These are phyloP conservation scores for Ageneiosus marmoratus DNA, from an alignment of 2,113 vertebrate species.

Conservation along the genomic window DNA sequence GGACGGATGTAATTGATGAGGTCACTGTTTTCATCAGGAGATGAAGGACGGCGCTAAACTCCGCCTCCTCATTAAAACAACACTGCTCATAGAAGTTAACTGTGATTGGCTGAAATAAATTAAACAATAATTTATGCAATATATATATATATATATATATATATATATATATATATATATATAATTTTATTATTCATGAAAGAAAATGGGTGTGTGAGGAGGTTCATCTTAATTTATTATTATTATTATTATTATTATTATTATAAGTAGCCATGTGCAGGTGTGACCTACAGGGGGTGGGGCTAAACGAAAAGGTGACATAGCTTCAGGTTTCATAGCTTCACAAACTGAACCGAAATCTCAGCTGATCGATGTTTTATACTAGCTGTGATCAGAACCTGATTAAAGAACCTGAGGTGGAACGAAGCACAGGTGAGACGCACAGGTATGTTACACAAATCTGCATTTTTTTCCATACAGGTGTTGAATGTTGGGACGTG, in stretches of 20 bases:
- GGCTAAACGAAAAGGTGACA: background rate
- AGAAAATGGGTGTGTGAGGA: background rate
- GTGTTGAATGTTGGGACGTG: background rate
- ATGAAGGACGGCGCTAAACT: background rate
- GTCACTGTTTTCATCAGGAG: too few relatives aligned
- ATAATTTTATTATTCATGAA: background rate
- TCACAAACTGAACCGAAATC: background rate
- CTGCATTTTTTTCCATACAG: background rate
- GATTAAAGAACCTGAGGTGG: background rate
- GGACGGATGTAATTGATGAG: background rate
- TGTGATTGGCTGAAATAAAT: background rate
- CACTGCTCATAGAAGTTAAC: background rate
- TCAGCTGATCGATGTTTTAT: background rate
- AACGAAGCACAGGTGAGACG: background rate
- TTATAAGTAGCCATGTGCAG: background rate
- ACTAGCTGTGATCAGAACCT: background rate
- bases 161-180: background rate
- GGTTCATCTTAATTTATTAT: background rate
- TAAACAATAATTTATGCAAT: background rate
- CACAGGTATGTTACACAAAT: background rate
- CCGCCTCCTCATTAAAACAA: background rate
- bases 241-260: background rate
- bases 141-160: background rate
- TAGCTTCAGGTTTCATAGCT: background rate
- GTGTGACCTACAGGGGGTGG: background rate